Conservation (phyloP, 2,797 vertebrate genomes). For the Paguma larvata region DNA sequence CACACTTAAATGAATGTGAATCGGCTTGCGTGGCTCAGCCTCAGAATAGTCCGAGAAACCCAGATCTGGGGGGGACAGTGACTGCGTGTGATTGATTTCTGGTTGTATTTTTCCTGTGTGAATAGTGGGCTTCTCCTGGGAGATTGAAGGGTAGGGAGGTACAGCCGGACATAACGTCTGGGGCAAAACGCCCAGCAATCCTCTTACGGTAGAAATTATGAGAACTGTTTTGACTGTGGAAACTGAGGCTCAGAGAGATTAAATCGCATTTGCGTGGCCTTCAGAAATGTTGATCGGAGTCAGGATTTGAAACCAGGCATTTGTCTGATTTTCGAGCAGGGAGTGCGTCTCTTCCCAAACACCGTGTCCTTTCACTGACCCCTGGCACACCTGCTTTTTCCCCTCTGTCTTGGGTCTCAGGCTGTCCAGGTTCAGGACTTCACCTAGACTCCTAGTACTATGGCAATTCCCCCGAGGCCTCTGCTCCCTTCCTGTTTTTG, state of each 20-base stretch:
- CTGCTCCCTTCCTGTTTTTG: constrained; percentile 75
- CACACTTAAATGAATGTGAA: not conserved
- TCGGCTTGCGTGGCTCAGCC: not conserved
- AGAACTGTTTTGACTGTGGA: constrained; percentile 48
- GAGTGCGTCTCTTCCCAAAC: not conserved
- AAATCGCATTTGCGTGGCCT: not conserved
- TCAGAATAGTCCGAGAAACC: not conserved
- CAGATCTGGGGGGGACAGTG: not conserved
- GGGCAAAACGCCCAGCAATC: not conserved
- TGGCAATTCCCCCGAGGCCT: not conserved
- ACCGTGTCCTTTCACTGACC: not conserved
- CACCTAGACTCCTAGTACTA: not conserved
- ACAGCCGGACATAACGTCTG: not conserved
- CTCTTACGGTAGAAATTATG: not conserved
- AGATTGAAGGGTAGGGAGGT: not conserved
- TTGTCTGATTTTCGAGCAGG: not conserved
- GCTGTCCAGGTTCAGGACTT: not conserved
- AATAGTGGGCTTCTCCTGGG: not conserved
- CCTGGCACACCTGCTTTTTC: not conserved
- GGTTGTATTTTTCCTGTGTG: not conserved
- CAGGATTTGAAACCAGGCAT: not conserved
- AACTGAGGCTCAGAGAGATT: constrained; percentile 37
- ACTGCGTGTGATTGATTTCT: not conserved
- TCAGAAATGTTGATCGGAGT: not conserved
- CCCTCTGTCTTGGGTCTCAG: not conserved